Evolutionary conservation across 2,797 vertebrate species (phyloP), one percentile per base, ranked within the genome.

Genomic region (Choloepus didactylus): DNA sequence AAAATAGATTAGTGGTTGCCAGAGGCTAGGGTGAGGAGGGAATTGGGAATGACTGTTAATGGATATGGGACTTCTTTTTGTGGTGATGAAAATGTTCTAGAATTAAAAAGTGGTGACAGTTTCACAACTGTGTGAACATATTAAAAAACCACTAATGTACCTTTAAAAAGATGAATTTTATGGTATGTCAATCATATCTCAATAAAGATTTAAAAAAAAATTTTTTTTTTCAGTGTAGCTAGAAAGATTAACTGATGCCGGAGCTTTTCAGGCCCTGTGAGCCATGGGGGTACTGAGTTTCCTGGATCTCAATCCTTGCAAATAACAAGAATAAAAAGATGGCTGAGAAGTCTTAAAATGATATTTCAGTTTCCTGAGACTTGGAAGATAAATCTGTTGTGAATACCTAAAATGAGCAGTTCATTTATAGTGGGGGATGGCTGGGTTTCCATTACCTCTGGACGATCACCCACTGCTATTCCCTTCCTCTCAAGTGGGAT

Each of bases 311-410:
- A 56, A 56, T 5, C 54, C 54, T 56, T 56, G 18, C 54, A 56
- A 56, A 21, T 19, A 56, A 92, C 72, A 93, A 89, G 31, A 67
- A 21, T 56, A 56, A 91, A 76, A 93, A 89, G 31, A 67, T 87
- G n/a, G 80, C 18, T 44, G 31, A 87, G 56, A 0, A n/a, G 16
- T 3, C 16, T 79, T 59, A 91, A 76, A 93, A 70, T n/a, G 21
- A 59, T 82, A 70, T 77, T 88, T 44, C 8, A 82, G n/a, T 15
- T 62, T 49, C 70, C 31, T 9, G 27, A 77, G 44, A 21, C 31
- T 56, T 11, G 18, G 67, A 54, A 89, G 23, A 73, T 21, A 81
- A 91, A 77, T 59, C 38, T 60, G 4, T 72, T 41, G 54, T 44
- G 27, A 94, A 46, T 9, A 66, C 3, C 14, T 69, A 41, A 72